A percentile compares a stretch with the other conserved stretches of the same genome.
phyloP scores from a whole-genome alignment of 2,797 vertebrate species.

The Crenuchus spilurus region DNA sequence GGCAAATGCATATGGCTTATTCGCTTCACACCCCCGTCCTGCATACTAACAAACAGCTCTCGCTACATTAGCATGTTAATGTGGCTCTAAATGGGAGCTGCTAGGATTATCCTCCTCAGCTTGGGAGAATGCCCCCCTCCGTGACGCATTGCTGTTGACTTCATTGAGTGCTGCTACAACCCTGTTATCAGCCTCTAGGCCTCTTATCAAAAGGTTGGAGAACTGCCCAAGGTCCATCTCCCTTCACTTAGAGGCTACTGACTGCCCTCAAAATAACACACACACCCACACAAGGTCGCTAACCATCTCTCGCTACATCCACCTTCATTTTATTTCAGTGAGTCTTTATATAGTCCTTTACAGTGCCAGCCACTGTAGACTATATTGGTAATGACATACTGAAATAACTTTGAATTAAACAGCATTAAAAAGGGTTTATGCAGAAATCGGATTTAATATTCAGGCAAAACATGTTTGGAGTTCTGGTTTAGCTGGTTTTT shows the following conservation, averaged over 20 bases:
- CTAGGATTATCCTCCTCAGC: conserved; percentile 48
- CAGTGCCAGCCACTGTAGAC: too few relatives aligned
- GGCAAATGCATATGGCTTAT: conserved; percentile 38
- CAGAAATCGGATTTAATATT: too few relatives aligned
- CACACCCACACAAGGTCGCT: conserved; percentile 31
- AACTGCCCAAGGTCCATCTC: conserved; percentile 65
- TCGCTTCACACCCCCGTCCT: conserved; percentile 34
- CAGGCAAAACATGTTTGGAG: too few relatives aligned
- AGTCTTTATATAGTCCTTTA: background rate
- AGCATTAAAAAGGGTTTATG: too few relatives aligned
- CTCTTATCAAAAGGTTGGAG: conserved; percentile 71
- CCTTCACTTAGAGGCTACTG: conserved; percentile 35
- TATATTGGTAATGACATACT: too few relatives aligned
- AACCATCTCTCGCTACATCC: conserved; percentile 48
- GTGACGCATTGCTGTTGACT: conserved; percentile 67
- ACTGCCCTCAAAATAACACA: conserved; percentile 23
- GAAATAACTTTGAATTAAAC: too few relatives aligned
- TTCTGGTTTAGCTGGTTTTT: too few relatives aligned
- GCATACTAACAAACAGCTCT: conserved; percentile 47
- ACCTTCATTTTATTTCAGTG: conserved; percentile 24
- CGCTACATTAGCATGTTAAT: conserved; percentile 51
- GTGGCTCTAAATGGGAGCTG: conserved; percentile 39
- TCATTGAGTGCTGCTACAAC: conserved; percentile 70
- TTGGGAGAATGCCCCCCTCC: conserved; percentile 43
- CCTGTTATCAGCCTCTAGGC: conserved; percentile 72